phyloP scores from a whole-genome alignment of 2,797 vertebrate genomes.

The Bradypodion ventrale region DNA sequence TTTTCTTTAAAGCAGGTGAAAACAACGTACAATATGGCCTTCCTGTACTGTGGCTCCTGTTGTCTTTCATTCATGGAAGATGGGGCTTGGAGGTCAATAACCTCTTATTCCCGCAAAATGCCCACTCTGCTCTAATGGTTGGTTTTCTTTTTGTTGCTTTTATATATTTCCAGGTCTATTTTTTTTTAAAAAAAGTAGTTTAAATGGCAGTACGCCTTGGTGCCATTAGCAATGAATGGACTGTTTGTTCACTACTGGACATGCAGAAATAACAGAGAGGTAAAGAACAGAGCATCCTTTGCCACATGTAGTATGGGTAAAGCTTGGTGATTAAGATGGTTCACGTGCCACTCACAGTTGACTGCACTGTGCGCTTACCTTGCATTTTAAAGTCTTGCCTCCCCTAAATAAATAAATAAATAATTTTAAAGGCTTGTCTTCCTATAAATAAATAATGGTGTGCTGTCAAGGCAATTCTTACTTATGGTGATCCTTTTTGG shows the following conservation, averaged over 20 bases:
- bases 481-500: too few relatives aligned
- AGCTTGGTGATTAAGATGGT: not conserved
- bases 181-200: not conserved
- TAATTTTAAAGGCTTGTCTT: too few relatives aligned
- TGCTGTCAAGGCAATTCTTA: too few relatives aligned
- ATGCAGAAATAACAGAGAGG: not conserved
- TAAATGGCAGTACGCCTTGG: not conserved
- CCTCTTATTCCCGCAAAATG: not conserved
- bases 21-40: not conserved
- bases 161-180: not conserved
- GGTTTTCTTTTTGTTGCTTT: not conserved
- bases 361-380: not conserved
- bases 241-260: not conserved
- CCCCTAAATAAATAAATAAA: too few relatives aligned
- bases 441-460: too few relatives aligned
- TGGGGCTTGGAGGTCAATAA: not conserved
- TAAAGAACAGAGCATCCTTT: not conserved
- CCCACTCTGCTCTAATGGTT: not conserved
- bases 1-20: too few relatives aligned
- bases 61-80: not conserved
- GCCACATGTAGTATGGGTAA: not conserved
- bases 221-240: not conserved
- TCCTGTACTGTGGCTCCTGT: not conserved
- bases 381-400: not conserved
- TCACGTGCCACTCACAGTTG: not conserved